Evolutionary conservation across 2,113 vertebrate genomes (phyloP), one percentile per base, ranked within the genome.

Genomic region (Sterna hirundo): DNA sequence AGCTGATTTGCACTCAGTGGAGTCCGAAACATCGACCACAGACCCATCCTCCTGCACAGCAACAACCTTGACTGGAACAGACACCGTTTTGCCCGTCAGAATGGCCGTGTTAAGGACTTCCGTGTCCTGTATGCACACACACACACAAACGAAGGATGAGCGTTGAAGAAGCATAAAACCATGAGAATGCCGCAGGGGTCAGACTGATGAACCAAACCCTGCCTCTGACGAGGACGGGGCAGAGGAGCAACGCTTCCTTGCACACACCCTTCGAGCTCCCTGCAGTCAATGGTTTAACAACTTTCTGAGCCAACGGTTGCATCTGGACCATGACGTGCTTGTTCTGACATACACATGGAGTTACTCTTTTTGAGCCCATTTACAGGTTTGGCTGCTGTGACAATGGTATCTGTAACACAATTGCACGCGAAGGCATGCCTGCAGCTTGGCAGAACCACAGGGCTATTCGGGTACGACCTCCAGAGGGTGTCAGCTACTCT

Each of bases 51-150:
- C 98, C 32, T 98, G 84, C 49, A 98, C 97, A 0, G 96, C 98
- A 7, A 98, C 97, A 0, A 98, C 98, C 95, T 97, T 98, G 83
- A 98, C 96, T 0, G 98, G 98, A 29, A 98, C 96, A 0, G 98
- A 90, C 52, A 98, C 97, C 0, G 66, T 91, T 26, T 97, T 98
- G 34, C 98, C 98, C 0, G 98, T 98, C 78, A 98, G 97, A 27
- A 98, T 94, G 87, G 98, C 98, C 0, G 98, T 98, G 96, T 98
- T 98, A 17, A 98, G 94, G 64, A 98, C 85, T 10, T 98, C 98
- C 0, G 96, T 97, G 84, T 98, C 98, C 98, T 98, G 94, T 15
- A 62, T 2, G 82, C 61, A 92, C 62, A 92, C 52, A 92, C 52
- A 92, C 47, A 90, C 60, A 72, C 14, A 88, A 21, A 76, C 1